Evolutionary conservation across 2,113 vertebrate genomes (phyloP).

Genomic region (Symphodus melops): DNA sequence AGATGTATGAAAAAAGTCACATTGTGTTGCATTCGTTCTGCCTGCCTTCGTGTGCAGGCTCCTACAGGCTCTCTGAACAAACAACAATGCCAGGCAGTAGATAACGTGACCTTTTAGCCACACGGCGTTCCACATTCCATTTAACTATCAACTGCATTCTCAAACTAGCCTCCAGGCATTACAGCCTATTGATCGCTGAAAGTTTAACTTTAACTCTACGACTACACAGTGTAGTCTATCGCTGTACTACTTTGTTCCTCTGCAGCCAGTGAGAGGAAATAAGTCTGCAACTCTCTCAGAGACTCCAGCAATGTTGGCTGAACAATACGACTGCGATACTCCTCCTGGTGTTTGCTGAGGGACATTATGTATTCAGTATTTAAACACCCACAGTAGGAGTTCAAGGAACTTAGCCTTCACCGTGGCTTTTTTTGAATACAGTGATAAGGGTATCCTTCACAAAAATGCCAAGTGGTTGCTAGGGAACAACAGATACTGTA

Average conservation of each 20-base stretch:
- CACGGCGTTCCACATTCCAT: slow-evolving; percentile 17
- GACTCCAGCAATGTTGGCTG: slow-evolving; percentile 20
- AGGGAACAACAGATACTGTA: slow-evolving; percentile 70
- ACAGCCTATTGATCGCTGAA: slow-evolving; percentile 40
- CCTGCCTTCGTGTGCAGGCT: background rate
- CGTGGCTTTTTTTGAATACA: slow-evolving; percentile 39
- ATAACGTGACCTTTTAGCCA: slow-evolving; percentile 11
- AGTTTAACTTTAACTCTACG: slow-evolving; percentile 14
- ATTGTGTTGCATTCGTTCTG: background rate
- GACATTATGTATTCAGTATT: slow-evolving; percentile 54
- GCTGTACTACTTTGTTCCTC: slow-evolving; percentile 6
- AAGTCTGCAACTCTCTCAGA: slow-evolving; percentile 18
- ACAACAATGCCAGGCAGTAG: background rate
- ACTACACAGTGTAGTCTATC: slow-evolving; percentile 11
- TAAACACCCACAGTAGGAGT: slow-evolving; percentile 64
- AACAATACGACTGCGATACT: slow-evolving; percentile 18
- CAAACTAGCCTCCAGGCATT: slow-evolving; percentile 11
- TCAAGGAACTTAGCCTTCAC: slow-evolving; percentile 64
- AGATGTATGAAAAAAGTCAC: background rate
- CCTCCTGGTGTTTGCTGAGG: slow-evolving; percentile 39
- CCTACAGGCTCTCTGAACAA: slow-evolving; percentile 1
- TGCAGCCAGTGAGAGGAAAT: slow-evolving; percentile 22
- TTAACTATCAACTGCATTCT: slow-evolving; percentile 4
- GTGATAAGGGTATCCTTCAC: slow-evolving; percentile 49
- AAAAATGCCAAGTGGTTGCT: slow-evolving; percentile 68